Percentiles rank a stretch among this genome's conserved stretches.
phyloP scores from a whole-genome alignment of 2,113 vertebrate genomes.

The Columba livia region DNA sequence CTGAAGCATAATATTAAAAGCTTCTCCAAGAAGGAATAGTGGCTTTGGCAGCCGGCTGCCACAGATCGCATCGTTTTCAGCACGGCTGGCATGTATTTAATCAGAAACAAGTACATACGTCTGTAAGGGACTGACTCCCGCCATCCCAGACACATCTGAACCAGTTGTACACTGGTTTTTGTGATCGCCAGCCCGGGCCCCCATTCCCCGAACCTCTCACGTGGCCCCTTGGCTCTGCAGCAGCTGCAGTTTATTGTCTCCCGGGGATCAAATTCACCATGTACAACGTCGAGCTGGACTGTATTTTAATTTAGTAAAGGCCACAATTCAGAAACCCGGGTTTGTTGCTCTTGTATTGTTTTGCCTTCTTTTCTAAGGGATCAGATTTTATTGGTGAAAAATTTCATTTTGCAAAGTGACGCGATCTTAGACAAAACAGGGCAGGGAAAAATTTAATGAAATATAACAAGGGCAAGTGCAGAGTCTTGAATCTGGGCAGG shows the following conservation, averaged over 20 bases:
- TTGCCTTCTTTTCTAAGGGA: not conserved
- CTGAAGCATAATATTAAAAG: slow-evolving; percentile 29
- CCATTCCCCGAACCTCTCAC: not conserved
- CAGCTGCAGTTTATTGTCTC: not conserved
- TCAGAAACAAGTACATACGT: not conserved
- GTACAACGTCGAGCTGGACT: not conserved
- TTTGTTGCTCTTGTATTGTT: not conserved
- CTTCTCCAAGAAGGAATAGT: not conserved
- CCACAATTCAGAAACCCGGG: not conserved
- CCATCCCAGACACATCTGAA: not conserved
- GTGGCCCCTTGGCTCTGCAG: not conserved
- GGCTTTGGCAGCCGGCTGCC: not conserved
- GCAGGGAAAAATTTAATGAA: too few species aligned
- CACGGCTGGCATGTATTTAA: fast-evolving
- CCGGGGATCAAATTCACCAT: not conserved
- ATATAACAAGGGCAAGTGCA: too few species aligned
- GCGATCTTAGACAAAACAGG: not conserved
- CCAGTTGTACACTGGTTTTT: not conserved
- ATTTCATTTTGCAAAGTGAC: not conserved
- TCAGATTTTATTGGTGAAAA: slow-evolving; percentile 28
- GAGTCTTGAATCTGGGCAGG: too few species aligned
- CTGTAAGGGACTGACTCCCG: not conserved
- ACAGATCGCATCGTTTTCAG: not conserved
- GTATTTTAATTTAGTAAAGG: not conserved
- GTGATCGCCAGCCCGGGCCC: not conserved